Percentiles rank a stretch among this genome's conserved stretches.
Conservation (phyloP, 2,888 invertebrate species). For the Harpagoxenus sublaevis region DNA sequence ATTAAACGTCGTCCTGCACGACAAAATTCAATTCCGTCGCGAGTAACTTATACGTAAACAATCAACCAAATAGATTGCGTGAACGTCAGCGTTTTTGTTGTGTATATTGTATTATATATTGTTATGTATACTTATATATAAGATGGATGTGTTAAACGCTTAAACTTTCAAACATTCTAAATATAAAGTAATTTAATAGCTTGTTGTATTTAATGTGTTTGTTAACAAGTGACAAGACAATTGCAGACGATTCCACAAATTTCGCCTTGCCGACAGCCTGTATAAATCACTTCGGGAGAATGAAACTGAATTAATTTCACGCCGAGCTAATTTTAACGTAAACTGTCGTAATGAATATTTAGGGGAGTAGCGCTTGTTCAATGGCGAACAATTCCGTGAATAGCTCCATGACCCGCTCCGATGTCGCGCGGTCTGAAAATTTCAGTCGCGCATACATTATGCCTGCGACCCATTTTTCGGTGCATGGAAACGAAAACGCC, state of each 20-base stretch:
- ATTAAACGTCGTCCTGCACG: conserved; percentile 41
- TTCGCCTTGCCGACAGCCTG: background rate
- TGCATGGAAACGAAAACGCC: conserved; percentile 36
- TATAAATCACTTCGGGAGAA: conserved; percentile 1
- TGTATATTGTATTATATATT: background rate
- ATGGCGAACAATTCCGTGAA: conserved; percentile 29
- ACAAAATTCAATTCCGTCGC: conserved; percentile 32
- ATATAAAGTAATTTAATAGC: background rate
- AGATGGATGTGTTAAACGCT: conserved; percentile 9
- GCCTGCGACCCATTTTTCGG: conserved; percentile 42
- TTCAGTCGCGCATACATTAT: conserved; percentile 40
- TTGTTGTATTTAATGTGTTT: background rate
- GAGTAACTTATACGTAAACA: conserved; percentile 30
- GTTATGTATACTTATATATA: background rate
- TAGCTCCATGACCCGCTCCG: conserved; percentile 40
- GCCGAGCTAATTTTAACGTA: conserved; percentile 28
- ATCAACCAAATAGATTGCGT: background rate
- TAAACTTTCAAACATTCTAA: background rate
- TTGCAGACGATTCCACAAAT: background rate
- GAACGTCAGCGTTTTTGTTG: background rate
- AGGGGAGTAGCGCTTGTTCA: conserved; percentile 23
- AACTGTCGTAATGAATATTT: conserved; percentile 34
- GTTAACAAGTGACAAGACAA: conserved; percentile 10
- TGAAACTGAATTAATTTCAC: conserved; percentile 38
- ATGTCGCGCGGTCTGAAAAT: conserved; percentile 29